Conservation (phyloP, 2,797 vertebrate species). For the Sternotherus odoratus region DNA sequence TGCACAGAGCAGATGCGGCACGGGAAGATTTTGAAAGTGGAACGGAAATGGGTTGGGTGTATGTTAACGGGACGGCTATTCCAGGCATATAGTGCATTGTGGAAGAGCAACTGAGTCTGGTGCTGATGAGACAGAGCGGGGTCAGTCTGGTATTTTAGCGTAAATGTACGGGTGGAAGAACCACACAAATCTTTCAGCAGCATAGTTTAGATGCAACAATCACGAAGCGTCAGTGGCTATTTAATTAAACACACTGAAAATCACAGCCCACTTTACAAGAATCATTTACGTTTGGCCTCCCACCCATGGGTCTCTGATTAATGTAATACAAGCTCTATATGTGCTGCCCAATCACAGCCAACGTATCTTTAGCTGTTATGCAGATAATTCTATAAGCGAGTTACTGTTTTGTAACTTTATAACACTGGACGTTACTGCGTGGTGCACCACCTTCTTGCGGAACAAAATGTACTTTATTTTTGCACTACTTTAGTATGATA, state of each 20-base stretch:
- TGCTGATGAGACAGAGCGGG: neutral
- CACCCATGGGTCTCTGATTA: conserved; percentile 29
- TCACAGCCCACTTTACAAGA: conserved; percentile 42
- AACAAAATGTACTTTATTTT: conserved; percentile 28
- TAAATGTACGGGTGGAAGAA: conserved; percentile 15
- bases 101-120: neutral
- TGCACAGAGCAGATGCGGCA: conserved; percentile 40
- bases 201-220: neutral
- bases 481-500: neutral
- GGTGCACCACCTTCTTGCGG: neutral
- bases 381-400: conserved; percentile 36
- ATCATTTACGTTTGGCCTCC: conserved; percentile 52
- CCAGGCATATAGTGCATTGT: neutral
- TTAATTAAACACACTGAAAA: conserved; percentile 59
- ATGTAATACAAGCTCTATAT: neutral
- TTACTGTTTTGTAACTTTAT: conserved; percentile 3
- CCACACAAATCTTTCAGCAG: neutral
- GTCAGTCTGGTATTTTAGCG: conserved; percentile 28
- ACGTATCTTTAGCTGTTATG: conserved; percentile 18
- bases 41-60: conserved; percentile 3
- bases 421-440: neutral
- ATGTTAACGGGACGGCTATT: neutral
- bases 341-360: conserved; percentile 21
- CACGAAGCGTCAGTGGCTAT: neutral
- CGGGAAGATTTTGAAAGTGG: neutral